Evolutionary conservation across 1,140 invertebrate genomes (phyloP).

Genomic region (Ladona fulva): DNA sequence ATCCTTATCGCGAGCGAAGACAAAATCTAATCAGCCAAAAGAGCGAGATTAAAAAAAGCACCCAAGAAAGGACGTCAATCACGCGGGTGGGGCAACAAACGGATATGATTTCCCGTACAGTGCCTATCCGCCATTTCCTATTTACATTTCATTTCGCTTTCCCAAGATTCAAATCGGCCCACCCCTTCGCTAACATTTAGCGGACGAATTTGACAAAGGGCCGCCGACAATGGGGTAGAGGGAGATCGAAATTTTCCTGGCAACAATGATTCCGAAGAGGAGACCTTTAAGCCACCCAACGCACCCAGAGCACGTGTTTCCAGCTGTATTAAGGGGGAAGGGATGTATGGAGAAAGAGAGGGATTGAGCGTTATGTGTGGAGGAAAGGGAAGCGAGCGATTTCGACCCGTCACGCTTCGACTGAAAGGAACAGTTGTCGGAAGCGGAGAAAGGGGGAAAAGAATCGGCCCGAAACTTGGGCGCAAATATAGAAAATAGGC

Average conservation of each 20-base stretch:
- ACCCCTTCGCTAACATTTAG: neutral
- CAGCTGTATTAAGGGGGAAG: neutral
- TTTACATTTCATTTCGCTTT: neutral
- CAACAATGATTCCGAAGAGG: neutral
- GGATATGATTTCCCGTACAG: neutral
- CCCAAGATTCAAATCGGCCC: neutral
- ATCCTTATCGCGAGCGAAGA: no score
- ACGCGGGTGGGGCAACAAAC: no score
- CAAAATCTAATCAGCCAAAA: no score
- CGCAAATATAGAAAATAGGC: neutral
- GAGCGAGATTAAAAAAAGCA: no score
- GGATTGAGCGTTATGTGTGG: neutral
- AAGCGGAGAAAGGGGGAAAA: neutral
- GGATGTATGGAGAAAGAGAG: neutral
- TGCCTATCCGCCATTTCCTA: neutral
- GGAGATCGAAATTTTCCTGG: neutral
- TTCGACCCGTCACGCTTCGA: neutral
- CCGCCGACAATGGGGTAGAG: neutral
- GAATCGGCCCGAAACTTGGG: neutral
- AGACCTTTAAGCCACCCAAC: neutral
- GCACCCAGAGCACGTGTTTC: neutral
- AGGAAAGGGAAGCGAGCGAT: neutral
- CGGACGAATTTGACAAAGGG: neutral
- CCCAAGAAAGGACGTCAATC: no score
- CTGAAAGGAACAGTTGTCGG: constrained; percentile 2